Conservation (phyloP, 2,797 vertebrate species). For the Muraenolepis orangiensis region DNA sequence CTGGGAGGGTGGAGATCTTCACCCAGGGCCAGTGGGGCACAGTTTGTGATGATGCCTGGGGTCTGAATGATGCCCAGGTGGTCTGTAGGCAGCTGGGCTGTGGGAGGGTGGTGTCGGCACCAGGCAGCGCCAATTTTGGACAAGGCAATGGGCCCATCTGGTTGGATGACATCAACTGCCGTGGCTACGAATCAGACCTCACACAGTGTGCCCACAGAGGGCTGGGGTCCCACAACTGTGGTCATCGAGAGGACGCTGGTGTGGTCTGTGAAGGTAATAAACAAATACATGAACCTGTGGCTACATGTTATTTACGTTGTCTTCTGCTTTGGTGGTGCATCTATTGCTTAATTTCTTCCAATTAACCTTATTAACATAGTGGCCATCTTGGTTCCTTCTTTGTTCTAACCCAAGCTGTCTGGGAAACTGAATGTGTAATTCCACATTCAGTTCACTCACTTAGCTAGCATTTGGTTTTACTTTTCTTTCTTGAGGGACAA, state of each 20-base stretch:
- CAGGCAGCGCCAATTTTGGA: conserved; percentile 27
- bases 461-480: no score
- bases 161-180: conserved; percentile 49
- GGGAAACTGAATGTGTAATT: no score
- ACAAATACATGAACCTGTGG: background rate
- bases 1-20: conserved; percentile 61
- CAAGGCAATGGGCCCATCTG: conserved; percentile 48
- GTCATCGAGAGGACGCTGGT: conserved; percentile 51
- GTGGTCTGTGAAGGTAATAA: conserved; percentile 52
- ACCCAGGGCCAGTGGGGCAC: conserved; percentile 55
- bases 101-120: conserved; percentile 43
- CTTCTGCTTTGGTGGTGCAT: background rate
- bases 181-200: conserved; percentile 42
- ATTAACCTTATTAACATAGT: no score
- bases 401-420: no score
- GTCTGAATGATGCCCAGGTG: conserved; percentile 45
- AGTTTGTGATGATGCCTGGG: conserved; percentile 54
- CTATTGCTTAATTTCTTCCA: background rate
- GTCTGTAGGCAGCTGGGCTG: conserved; percentile 62
- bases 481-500: no score
- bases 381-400: no score
- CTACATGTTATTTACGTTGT: background rate
- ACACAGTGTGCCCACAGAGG: conserved; percentile 36
- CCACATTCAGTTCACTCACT: no score
- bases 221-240: conserved; percentile 48